These are phyloP conservation scores for Balaenoptera acutorostrata DNA, from an alignment of 2,113 vertebrate genomes.

Conservation along the genomic window DNA sequence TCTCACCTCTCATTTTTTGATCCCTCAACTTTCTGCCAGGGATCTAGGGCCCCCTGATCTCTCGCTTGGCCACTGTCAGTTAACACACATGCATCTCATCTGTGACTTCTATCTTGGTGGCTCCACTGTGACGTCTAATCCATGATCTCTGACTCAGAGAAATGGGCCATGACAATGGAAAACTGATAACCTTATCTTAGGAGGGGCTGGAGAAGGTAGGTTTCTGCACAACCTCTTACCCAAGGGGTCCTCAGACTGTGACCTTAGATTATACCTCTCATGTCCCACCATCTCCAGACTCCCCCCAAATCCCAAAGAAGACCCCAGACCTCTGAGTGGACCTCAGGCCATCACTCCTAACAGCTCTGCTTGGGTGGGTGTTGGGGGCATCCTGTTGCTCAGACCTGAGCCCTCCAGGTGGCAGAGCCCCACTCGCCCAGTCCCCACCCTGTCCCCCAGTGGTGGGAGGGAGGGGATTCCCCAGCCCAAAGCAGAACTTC, in stretches of 20 bases:
- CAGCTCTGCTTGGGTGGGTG: not conserved
- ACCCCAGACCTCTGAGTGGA: not conserved
- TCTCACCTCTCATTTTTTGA: not conserved
- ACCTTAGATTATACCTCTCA: not conserved
- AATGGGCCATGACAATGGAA: not conserved
- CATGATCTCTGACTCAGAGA: constrained; percentile 34
- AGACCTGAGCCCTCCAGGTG: constrained; percentile 63
- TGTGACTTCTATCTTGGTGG: not conserved
- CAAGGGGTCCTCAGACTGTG: not conserved
- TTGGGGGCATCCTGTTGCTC: constrained; percentile 42
- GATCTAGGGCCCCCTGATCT: not conserved
- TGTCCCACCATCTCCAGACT: not conserved
- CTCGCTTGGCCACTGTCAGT: not conserved
- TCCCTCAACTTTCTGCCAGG: not conserved
- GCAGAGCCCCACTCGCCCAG: not conserved
- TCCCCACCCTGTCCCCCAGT: not conserved
- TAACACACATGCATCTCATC: not conserved
- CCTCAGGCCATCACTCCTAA: not conserved
- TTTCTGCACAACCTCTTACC: not conserved
- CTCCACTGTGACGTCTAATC: not conserved
- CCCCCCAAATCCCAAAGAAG: not conserved
- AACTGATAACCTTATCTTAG: constrained; percentile 2
- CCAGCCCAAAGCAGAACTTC: not conserved
- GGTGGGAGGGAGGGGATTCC: not conserved
- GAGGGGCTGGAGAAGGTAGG: not conserved